Conservation (phyloP, 2,113 vertebrate genomes). For the Pongo pygmaeus region DNA sequence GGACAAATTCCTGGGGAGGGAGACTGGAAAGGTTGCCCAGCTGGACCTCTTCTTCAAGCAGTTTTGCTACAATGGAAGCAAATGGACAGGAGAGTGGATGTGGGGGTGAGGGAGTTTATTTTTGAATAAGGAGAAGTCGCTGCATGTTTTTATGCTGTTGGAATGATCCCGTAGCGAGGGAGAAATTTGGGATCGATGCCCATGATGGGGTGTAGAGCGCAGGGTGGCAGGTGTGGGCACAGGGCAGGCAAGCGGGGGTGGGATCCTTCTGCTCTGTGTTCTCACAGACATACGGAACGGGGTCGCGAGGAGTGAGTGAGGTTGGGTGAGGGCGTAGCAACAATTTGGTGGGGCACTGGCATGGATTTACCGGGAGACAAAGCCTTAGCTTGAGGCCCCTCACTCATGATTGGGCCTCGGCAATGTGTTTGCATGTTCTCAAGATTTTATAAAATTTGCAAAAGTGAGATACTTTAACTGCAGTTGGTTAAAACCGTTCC, state of each 20-base stretch:
- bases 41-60: too few species aligned
- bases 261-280: neutral
- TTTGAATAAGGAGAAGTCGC: neutral
- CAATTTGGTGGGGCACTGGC: neutral
- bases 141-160: neutral
- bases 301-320: neutral
- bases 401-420: neutral
- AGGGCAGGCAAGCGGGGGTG: neutral
- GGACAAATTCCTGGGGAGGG: neutral
- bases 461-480: neutral
- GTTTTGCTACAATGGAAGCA: neutral
- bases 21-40: too few species aligned
- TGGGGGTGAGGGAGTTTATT: neutral
- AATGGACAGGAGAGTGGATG: neutral
- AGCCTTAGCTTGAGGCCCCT: neutral
- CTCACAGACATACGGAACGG: neutral
- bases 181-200: neutral
- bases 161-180: neutral
- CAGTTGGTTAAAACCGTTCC: neutral
- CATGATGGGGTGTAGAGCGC: fast-evolving
- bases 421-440: neutral
- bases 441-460: neutral
- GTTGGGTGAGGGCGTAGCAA: neutral
- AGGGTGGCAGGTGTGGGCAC: neutral
- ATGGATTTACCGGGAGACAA: neutral